Base-by-base conservation (phyloP, 2,113 vertebrate genomes). In the Chrysemys picta region DNA sequence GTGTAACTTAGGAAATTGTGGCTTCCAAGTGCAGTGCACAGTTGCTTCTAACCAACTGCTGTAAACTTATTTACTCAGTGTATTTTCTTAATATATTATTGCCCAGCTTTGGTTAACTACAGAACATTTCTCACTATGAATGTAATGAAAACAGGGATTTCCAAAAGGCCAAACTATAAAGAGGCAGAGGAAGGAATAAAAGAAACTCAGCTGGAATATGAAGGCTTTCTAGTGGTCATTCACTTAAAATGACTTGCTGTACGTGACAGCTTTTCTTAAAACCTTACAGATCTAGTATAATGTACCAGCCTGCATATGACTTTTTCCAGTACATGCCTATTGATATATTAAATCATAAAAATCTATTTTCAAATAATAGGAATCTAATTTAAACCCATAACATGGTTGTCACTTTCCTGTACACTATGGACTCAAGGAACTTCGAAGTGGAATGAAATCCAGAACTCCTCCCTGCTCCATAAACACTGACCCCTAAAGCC, bases 91-190 rank as follows among this genome's bases (percentile, higher is more conserved):
- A 82, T 87, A 83, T 69, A 54, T 29, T 25, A 35, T 56, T 35
- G 29, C 53, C 56, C n/a, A 72, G 86, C 57, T 89, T 78, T 86
- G 79, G 82, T 65, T 91, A 90, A 82, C 54, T 89, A 80, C 22
- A 31, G 80, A 50, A 84, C 22, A 50, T 81, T 56, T 93, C 89
- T 91, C 53, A 52, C 72, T 42, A 50, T n/a, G n/a, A 69, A 83
- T 83, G 80, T 69, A 57, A 85, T 86, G 87, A 94, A 94, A 94
- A 94, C 75, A 89, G 72, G 62, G 93, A 94, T 96, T 94, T 84
- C 53, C n/a, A 52, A 49, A 78, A 87, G 65, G 82, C 42, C 91
- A 88, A 59, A 80, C 93, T 93, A 91, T 88, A 89, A 91, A 82
- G 42, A 69, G 65, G 52, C 79, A 72, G 49, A 75, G 38, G 38